These are phyloP conservation scores for Sanderia malayensis DNA, from an alignment of 30 jellyfish, hydroid and myxozoan species.

Conservation along the genomic window DNA sequence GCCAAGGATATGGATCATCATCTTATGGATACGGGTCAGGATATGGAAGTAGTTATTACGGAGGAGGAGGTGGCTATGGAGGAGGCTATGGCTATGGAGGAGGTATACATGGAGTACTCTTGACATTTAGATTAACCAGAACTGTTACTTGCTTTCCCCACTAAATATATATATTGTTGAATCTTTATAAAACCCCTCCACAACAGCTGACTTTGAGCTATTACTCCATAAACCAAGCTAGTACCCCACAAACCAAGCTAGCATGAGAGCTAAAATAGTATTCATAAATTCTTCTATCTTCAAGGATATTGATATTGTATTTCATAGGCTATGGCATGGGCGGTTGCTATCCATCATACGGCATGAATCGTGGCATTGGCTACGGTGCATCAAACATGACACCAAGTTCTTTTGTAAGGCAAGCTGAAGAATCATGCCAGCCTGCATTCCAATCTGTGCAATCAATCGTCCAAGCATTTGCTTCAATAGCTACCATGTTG, in stretches of 20 bases:
- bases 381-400: conserved; percentile 30
- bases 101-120: too few relatives aligned
- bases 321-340: conserved; percentile 29
- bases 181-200: too few relatives aligned
- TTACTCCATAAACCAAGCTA: too few relatives aligned
- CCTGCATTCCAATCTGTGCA: conserved; percentile 79
- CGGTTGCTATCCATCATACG: conserved; percentile 8
- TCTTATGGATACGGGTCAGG: conserved; percentile 27
- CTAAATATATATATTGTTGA: too few relatives aligned
- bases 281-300: too few relatives aligned
- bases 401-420: conserved; percentile 41
- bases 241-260: too few relatives aligned
- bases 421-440: conserved; percentile 56
- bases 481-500: conserved; percentile 79
- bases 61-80: conserved; percentile 18
- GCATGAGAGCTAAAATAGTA: too few relatives aligned
- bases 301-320: too few relatives aligned
- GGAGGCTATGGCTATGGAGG: not conserved
- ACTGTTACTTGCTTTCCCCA: too few relatives aligned
- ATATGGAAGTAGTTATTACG: conserved; percentile 19
- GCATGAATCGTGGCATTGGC: conserved; percentile 12
- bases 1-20: conserved; percentile 2
- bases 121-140: too few relatives aligned
- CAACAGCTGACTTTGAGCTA: too few relatives aligned
- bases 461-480: conserved; percentile 87